Conservation (phyloP, 2,888 invertebrate genomes). For the Geotrupes spiniger region DNA sequence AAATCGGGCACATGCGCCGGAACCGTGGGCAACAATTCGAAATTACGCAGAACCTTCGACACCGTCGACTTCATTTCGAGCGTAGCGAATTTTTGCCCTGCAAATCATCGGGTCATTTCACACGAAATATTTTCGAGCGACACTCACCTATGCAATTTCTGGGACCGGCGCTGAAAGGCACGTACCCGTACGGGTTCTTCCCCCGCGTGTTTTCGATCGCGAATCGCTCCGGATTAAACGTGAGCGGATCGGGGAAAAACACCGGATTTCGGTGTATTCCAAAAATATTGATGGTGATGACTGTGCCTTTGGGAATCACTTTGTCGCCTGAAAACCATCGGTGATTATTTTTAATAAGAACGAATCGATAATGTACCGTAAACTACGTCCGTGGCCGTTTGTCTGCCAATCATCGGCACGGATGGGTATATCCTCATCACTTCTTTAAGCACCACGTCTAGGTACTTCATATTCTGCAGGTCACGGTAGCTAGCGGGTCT, state of each 20-base stretch:
- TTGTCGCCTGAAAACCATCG: neutral
- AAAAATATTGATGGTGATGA: neutral
- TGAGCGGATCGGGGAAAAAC: neutral
- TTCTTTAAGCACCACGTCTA: constrained; percentile 9
- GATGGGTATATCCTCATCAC: constrained; percentile 5
- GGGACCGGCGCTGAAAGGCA: constrained; percentile 7
- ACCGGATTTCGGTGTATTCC: constrained; percentile 4
- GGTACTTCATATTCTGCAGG: constrained; percentile 28
- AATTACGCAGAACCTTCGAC: constrained; percentile 53
- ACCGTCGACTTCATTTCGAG: constrained; percentile 56
- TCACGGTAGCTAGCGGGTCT: constrained; percentile 39
- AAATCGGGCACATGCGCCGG: neutral
- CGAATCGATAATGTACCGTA: no score
- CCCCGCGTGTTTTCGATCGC: neutral
- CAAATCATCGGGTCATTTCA: constrained; percentile 10
- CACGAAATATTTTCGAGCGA: no score
- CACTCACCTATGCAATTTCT: constrained; percentile 8
- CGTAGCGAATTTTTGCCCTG: constrained; percentile 52
- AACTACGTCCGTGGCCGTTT: no score
- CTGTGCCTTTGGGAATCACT: neutral
- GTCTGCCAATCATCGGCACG: no score
- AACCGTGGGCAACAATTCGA: constrained; percentile 34
- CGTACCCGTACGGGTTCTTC: constrained; percentile 4
- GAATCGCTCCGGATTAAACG: constrained; percentile 1
- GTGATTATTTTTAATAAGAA: no score